Base-by-base conservation (phyloP, 2,113 vertebrate genomes). In the Rhodinocichla rosea region DNA sequence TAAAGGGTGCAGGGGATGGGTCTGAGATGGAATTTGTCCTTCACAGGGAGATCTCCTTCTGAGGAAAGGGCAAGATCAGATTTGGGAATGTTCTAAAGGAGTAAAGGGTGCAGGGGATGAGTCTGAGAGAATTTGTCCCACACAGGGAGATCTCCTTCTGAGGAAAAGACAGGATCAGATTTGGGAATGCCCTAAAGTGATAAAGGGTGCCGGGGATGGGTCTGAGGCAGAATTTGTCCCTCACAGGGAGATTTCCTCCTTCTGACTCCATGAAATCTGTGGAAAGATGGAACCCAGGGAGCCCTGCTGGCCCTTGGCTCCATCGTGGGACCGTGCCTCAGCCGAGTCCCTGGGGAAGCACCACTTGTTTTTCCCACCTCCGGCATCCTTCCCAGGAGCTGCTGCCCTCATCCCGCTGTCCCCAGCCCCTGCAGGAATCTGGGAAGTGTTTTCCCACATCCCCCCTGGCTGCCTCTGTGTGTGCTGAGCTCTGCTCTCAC, bases 1-100 rank as follows among this genome's bases (percentile, higher is more conserved):
- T 8, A 2, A 19, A 55, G 21, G 45, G 24, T 21, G 44, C 64
- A 9, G 6, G 28, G 28, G 52, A 3, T 53, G 70, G 14, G 6
- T 9, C 7, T n/a, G 62, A 45, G 49, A 0, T 11, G 35, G 78
- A 10, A 42, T 52, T 27, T 42, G 18, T 6, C 57, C 1, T 1
- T 0, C 26, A 1, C 1, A 1, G 22, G 4, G 16, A 30, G 26
- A 11, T 18, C 6, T 23, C 6, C 20, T 49, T 13, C 23, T 2
- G 15, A 49, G 55, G 18, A 40, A 44, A 32, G 24, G 15, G 45
- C 42, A 53, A 23, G 27, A 17, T 19, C 24, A 2, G 15, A 4
- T 17, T 39, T 49, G 30, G 7, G 20, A n/a, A 24, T 2, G 40
- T 40, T 39, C 1, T 7, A 1, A 21, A 57, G 49, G 27, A 17